phyloP scores from a whole-genome alignment of 2,888 invertebrate genomes.

The Tetragonisca angustula region DNA sequence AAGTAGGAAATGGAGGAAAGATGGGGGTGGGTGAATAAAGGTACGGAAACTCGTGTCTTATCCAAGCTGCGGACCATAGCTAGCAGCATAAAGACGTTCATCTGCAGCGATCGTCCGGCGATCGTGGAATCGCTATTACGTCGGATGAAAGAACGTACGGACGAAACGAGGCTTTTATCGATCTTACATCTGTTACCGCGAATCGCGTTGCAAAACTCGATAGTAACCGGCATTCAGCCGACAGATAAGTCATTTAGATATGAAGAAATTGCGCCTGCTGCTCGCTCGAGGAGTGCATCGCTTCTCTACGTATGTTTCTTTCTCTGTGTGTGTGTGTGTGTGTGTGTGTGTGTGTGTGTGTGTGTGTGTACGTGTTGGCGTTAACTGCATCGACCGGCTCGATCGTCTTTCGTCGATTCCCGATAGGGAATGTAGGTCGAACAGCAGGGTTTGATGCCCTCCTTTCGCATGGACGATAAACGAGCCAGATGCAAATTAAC shows the following conservation, averaged over 20 bases:
- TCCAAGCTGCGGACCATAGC: not conserved
- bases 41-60: not conserved
- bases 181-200: conserved; percentile 57
- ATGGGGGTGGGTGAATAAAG: not conserved
- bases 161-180: conserved; percentile 69
- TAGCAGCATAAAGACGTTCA: not conserved
- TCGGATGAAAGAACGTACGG: conserved; percentile 44
- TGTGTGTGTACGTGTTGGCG: conserved; percentile 1
- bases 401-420: conserved; percentile 47
- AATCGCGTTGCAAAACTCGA: conserved; percentile 67
- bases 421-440: conserved; percentile 46
- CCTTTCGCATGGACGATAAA: conserved; percentile 27
- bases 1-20: not conserved
- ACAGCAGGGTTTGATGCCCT: conserved; percentile 19
- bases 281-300: conserved; percentile 41
- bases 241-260: conserved; percentile 82
- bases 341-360: not conserved
- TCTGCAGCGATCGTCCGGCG: conserved; percentile 2
- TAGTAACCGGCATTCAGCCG: conserved; percentile 66
- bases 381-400: conserved; percentile 44
- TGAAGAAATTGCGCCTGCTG: conserved; percentile 72
- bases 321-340: not conserved
- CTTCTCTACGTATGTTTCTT: no score
- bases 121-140: conserved; percentile 57
- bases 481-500: conserved; percentile 43